Conservation (phyloP, 2,113 vertebrate genomes). For the Campylorhamphus procurvoides region DNA sequence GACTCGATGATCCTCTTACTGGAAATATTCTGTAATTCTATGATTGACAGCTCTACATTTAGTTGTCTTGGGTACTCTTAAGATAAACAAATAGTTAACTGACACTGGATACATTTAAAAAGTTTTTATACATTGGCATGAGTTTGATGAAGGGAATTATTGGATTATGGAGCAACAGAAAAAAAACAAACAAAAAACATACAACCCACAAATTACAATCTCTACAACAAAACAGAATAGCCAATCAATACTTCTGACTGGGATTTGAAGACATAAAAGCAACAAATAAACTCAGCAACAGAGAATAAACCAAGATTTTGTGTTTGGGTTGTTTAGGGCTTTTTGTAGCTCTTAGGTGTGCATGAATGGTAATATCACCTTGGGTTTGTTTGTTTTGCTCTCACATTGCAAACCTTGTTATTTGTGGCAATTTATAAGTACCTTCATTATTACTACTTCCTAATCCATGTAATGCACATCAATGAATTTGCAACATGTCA, state of each 20-base stretch:
- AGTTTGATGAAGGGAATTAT: neutral
- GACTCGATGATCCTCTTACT: neutral
- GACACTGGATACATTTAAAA: neutral
- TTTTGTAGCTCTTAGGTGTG: neutral
- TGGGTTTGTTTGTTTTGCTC: neutral
- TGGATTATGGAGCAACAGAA: neutral
- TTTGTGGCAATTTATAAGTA: neutral
- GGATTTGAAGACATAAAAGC: neutral
- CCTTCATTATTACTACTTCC: neutral
- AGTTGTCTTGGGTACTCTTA: neutral
- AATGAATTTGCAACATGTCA: neutral
- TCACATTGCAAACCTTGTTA: neutral
- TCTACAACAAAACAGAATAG: neutral
- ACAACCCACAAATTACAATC: neutral
- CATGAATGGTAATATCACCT: neutral
- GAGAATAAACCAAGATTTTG: neutral
- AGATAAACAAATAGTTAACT: neutral
- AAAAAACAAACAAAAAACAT: neutral
- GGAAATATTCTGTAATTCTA: neutral
- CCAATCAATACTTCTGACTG: neutral
- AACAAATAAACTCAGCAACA: neutral
- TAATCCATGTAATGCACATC: neutral
- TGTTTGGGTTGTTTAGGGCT: fast-evolving
- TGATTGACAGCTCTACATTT: neutral
- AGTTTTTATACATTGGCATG: neutral